These are phyloP conservation scores for Scaptomyza caliginosa DNA, from an alignment of 2,888 invertebrate genomes.

Conservation along the genomic window DNA sequence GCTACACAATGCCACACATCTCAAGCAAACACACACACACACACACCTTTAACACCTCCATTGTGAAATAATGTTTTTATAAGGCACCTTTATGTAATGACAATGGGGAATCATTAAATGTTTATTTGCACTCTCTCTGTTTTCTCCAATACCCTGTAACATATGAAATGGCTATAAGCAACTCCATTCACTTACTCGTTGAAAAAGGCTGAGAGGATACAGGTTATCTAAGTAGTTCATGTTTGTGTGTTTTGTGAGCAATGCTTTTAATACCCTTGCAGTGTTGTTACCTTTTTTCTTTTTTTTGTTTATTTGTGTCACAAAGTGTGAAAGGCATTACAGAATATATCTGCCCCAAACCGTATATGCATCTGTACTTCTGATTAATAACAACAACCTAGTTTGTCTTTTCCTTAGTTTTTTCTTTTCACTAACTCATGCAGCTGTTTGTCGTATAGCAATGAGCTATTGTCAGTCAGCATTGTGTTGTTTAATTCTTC, in stretches of 20 bases:
- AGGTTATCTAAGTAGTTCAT: neutral
- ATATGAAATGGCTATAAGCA: neutral
- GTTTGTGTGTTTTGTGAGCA: neutral
- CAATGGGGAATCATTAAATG: constrained; percentile 79
- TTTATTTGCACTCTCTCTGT: constrained; percentile 64
- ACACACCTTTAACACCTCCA: constrained; percentile 23
- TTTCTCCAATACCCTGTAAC: constrained; percentile 33
- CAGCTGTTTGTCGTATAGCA: constrained; percentile 13
- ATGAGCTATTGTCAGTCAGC: constrained; percentile 25
- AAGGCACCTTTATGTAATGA: constrained; percentile 78
- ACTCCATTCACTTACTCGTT: neutral
- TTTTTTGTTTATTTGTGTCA: neutral
- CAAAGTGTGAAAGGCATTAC: neutral
- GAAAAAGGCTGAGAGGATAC: too few species aligned
- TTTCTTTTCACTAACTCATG: neutral
- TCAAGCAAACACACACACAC: constrained; percentile 28
- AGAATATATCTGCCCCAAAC: neutral
- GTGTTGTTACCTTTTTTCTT: too few species aligned
- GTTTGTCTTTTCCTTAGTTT: neutral
- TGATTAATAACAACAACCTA: neutral
- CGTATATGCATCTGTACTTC: neutral
- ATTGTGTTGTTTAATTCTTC: neutral
- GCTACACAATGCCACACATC: constrained; percentile 30
- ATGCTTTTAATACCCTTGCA: neutral
- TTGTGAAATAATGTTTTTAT: constrained; percentile 76